Evolutionary conservation across 2,888 invertebrate species (phyloP).

Genomic region (Frankliniella fusca): DNA sequence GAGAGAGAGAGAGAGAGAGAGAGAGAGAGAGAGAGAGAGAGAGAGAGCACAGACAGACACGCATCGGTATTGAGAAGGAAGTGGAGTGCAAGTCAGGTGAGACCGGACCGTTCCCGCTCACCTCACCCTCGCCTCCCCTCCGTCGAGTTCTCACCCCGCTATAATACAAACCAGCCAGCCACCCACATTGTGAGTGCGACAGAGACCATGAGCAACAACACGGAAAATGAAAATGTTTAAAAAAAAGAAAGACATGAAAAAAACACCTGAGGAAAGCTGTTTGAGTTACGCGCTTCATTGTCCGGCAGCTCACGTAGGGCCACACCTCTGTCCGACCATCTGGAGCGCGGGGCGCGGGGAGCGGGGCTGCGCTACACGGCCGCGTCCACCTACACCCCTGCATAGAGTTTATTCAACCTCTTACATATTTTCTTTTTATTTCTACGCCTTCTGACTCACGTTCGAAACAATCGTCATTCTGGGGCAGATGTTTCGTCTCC

Average conservation of each 20-base stretch:
- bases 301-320: constrained; percentile 14
- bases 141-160: too few relatives aligned
- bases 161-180: not conserved
- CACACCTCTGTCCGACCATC: not conserved
- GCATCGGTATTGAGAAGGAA: too few relatives aligned
- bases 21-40: constrained; percentile 30
- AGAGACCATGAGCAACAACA: too few relatives aligned
- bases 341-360: not conserved
- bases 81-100: too few relatives aligned
- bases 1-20: constrained; percentile 32
- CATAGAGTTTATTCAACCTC: too few relatives aligned
- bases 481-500: constrained; percentile 1
- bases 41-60: constrained; percentile 26
- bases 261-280: not conserved
- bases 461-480: not conserved
- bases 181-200: not conserved
- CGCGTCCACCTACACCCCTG: not conserved
- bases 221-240: too few relatives aligned
- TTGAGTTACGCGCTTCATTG: constrained; percentile 29
- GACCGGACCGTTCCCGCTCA: too few relatives aligned
- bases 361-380: not conserved
- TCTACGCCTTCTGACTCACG: not conserved
- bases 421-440: not conserved
- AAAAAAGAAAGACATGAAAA: not conserved
- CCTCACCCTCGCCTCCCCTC: too few relatives aligned